Base-by-base conservation (phyloP, 2,888 invertebrate genomes). In the Andrena dorsata region DNA sequence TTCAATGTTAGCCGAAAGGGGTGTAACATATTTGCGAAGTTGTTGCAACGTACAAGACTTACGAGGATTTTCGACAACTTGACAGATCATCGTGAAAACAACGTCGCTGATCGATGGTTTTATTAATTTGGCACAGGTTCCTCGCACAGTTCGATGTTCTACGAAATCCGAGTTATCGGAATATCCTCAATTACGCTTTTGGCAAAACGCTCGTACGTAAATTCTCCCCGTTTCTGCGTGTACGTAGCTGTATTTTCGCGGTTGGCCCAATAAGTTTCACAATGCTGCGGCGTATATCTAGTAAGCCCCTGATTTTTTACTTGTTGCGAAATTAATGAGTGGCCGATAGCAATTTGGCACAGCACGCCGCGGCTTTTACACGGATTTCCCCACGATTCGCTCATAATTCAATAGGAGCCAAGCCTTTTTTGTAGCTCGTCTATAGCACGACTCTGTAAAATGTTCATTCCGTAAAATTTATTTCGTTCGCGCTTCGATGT, bases 281-380 rank as follows among this genome's bases (percentile, higher is more conserved):
- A 58, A 69, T 80, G 61, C 32, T 60, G 53, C 65, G 70, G 70
- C 76, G 41, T 35, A 58, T 61, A 72, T 64, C 76, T 53, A 76
- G 66, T 23, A 20, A 49, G 56, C 47, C 58, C 26, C 58, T 74
- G 66, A 76, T 84, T 79, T 81, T 84, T 81, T 84, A 78, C 84
- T 78, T 75, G 73, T 76, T 77, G 83, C 76, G 35, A 83, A 76
- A 85, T 85, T 85, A 84, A 85, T 84, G 81, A 81, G 60, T 20
- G 76, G 63, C 66, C 82, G 82, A 76, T 76, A 47, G 74, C 70
- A 60, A 80, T 81, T 77, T 77, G 80, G 80, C 83, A 81, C 70
- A 3, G 64, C 26, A 53, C 32, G 2, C n/a, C 51, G 56, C 28
- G 61, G 35, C 41, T 51, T 76, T 49, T n/a, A 32, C 51, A 51